phyloP scores from a whole-genome alignment of 2,113 vertebrate genomes.

The Centrocercus urophasianus region DNA sequence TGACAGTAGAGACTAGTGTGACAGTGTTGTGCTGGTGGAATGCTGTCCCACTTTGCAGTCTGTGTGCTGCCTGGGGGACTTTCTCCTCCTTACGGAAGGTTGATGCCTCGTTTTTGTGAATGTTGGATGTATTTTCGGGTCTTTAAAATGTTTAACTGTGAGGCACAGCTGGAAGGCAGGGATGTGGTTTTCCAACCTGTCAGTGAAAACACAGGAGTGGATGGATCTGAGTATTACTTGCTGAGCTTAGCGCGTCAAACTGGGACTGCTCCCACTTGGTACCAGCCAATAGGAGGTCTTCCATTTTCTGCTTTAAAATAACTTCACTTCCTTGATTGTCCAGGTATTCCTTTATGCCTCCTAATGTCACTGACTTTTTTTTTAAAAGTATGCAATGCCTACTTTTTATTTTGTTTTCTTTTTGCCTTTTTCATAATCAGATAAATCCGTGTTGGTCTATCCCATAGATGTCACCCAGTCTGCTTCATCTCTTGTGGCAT shows the following conservation, averaged over 20 bases:
- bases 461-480: background rate
- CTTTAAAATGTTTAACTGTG: background rate
- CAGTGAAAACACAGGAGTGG: background rate
- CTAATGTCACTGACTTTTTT: background rate
- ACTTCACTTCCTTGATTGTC: background rate
- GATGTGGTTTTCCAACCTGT: background rate
- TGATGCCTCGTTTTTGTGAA: background rate
- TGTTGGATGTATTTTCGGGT: background rate
- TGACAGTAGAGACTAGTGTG: background rate
- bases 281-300: background rate
- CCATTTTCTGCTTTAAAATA: background rate
- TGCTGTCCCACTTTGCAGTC: background rate
- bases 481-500: background rate
- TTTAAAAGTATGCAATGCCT: background rate
- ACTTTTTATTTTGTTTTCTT: too few species aligned
- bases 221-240: background rate
- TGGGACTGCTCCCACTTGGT: background rate
- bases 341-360: fast-evolving
- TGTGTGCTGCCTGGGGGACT: background rate
- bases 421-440: background rate
- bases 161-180: background rate
- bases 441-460: background rate
- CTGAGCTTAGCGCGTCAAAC: background rate
- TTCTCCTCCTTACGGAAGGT: background rate
- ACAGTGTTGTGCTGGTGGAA: background rate